These are phyloP conservation scores for Falco peregrinus DNA, from an alignment of 2,797 vertebrate genomes.

Conservation along the genomic window DNA sequence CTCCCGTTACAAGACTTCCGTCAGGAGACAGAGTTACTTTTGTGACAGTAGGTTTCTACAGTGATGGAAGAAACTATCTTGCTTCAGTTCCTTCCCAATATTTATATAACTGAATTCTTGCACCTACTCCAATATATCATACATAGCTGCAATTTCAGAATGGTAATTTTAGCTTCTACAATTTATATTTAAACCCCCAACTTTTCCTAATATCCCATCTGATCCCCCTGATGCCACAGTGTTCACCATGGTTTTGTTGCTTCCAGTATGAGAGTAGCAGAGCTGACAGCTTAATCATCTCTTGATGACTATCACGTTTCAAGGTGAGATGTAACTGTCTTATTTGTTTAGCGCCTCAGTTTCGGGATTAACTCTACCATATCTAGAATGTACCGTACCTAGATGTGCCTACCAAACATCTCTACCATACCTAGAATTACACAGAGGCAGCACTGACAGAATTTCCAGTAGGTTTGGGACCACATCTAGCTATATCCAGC, in stretches of 20 bases:
- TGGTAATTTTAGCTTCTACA: background rate
- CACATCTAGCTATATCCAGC: background rate
- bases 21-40: background rate
- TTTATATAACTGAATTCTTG: background rate
- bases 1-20: background rate
- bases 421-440: background rate
- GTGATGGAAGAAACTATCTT: background rate
- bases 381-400: background rate
- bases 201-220: background rate
- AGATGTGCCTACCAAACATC: background rate
- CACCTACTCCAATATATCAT: background rate
- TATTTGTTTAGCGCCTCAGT: background rate
- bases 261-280: background rate
- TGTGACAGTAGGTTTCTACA: background rate
- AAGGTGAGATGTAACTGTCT: background rate
- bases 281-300: background rate
- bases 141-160: background rate
- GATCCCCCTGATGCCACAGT: background rate
- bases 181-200: background rate
- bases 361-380: background rate
- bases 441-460: background rate
- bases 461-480: background rate
- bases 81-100: background rate
- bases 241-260: background rate
- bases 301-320: background rate